Conservation (phyloP, 2,888 invertebrate species). For the Sphinx pinastri region DNA sequence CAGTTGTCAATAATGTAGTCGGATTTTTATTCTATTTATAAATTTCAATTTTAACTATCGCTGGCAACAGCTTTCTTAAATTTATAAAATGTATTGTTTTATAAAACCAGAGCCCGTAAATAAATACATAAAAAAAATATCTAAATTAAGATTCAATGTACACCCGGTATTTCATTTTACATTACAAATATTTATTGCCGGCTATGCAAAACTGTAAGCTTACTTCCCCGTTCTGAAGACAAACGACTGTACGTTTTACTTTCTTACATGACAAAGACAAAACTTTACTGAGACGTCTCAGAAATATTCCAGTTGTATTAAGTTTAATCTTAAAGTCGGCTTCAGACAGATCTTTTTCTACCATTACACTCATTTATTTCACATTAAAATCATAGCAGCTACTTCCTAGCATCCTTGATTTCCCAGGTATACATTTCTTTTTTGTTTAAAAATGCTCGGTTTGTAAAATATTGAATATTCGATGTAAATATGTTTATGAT, state of each 20-base stretch:
- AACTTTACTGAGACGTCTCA: conserved; percentile 67
- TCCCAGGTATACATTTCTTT: too few species aligned
- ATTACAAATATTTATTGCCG: conserved; percentile 66
- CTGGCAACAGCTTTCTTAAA: too few species aligned
- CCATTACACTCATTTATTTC: conserved; percentile 29
- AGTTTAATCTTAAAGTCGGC: conserved; percentile 55
- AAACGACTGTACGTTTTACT: conserved; percentile 67
- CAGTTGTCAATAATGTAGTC: too few species aligned
- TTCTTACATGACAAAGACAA: conserved; percentile 77
- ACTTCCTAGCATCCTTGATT: too few species aligned
- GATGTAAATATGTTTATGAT: too few species aligned
- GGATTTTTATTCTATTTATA: too few species aligned
- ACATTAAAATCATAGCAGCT: neutral
- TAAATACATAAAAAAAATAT: neutral
- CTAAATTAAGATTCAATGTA: conserved; percentile 40
- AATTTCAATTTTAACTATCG: too few species aligned
- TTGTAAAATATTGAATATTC: too few species aligned
- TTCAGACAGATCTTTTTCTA: conserved; percentile 37
- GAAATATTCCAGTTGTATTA: conserved; percentile 70
- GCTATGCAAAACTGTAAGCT: conserved; percentile 64
- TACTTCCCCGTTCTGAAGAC: conserved; percentile 60
- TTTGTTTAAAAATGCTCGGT: too few species aligned
- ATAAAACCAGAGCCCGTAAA: too few species aligned
- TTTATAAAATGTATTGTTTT: too few species aligned
- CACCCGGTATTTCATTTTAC: conserved; percentile 47